A percentile compares a stretch with the other conserved stretches of the same genome.
Evolutionary conservation across 2,888 invertebrate genomes (phyloP).

Genomic region (Zygogramma bicolorata): DNA sequence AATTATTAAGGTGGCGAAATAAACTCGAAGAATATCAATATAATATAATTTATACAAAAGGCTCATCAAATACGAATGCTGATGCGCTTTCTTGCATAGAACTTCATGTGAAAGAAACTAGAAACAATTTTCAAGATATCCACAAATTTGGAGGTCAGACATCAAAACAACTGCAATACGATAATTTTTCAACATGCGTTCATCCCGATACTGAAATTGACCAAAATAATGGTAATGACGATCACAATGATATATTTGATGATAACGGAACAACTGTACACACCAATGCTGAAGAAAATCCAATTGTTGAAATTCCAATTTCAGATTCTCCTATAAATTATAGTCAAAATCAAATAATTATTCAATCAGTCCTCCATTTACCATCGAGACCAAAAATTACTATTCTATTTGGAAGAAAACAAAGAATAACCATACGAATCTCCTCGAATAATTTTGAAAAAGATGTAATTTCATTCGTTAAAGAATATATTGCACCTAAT

Average conservation of each 20-base stretch:
- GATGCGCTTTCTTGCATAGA: background rate
- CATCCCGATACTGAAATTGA: background rate
- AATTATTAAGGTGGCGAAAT: background rate
- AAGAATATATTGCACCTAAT: conserved; percentile 4
- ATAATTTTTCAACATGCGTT: background rate
- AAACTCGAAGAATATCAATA: background rate
- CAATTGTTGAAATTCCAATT: background rate
- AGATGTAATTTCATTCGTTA: conserved; percentile 17
- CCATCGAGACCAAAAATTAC: background rate
- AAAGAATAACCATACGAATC: conserved; percentile 13
- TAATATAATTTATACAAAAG: background rate
- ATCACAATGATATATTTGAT: background rate
- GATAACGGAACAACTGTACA: background rate
- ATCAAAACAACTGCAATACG: no score
- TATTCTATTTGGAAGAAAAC: conserved; percentile 18
- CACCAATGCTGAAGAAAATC: background rate
- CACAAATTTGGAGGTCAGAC: background rate
- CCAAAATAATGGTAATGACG: background rate
- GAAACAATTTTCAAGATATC: background rate
- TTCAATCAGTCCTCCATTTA: background rate
- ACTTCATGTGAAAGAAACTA: background rate
- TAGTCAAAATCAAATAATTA: conserved; percentile 8
- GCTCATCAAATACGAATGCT: background rate
- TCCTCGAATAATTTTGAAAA: conserved; percentile 12
- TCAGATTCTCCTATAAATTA: conserved; percentile 5